phyloP scores from a whole-genome alignment of 2,113 vertebrate genomes.

The Progne subis region DNA sequence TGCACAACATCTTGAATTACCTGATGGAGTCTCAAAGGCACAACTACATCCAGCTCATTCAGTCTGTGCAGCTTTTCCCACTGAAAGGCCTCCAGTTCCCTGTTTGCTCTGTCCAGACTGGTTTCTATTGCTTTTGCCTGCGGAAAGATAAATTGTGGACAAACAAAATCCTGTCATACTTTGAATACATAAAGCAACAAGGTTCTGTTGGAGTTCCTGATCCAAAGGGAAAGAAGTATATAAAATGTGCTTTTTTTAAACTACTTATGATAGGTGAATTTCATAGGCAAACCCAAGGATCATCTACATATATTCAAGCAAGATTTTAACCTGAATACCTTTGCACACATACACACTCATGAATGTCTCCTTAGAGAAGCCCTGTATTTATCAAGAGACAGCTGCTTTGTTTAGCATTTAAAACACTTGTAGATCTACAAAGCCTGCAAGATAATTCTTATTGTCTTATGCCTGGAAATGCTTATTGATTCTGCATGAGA shows the following conservation, averaged over 20 bases:
- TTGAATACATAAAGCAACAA: background rate
- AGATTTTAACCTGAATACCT: background rate
- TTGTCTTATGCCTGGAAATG: slow-evolving; percentile 43
- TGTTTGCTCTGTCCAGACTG: slow-evolving; percentile 72
- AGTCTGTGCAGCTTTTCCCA: slow-evolving; percentile 88
- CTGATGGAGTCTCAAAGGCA: slow-evolving; percentile 91
- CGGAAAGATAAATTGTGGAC: background rate
- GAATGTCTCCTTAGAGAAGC: background rate
- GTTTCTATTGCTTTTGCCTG: slow-evolving; percentile 80
- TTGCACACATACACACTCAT: background rate
- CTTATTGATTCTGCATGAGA: slow-evolving; percentile 52
- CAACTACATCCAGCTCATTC: slow-evolving; percentile 86
- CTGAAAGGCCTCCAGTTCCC: slow-evolving; percentile 83
- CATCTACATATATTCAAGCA: background rate
- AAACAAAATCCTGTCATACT: background rate
- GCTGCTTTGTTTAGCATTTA: background rate
- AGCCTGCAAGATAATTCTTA: slow-evolving; percentile 16
- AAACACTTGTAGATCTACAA: background rate
- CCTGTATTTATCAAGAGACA: background rate
- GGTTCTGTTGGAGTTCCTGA: background rate
- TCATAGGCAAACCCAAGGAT: background rate
- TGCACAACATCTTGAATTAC: slow-evolving; percentile 61
- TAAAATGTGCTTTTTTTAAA: background rate
- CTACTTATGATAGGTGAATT: background rate
- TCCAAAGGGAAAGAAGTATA: background rate